phyloP scores from a whole-genome alignment of 1,140 invertebrate species.

The Procambarus clarkii region DNA sequence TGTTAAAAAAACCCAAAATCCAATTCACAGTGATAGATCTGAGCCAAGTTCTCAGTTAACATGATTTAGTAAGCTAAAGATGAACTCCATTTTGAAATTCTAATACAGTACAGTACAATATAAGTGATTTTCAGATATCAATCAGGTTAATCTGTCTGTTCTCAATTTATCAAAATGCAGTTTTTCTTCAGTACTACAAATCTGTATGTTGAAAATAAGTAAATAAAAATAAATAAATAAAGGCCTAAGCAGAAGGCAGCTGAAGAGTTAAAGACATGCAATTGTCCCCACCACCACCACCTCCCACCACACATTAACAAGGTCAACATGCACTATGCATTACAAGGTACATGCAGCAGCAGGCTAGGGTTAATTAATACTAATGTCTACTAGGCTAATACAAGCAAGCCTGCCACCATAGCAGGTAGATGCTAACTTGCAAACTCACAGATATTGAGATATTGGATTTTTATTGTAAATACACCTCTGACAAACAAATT shows the following conservation, averaged over 20 bases:
- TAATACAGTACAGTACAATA: background rate
- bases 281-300: conserved; percentile 43
- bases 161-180: conserved; percentile 7
- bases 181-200: conserved; percentile 29
- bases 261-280: conserved; percentile 39
- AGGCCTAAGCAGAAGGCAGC: conserved; percentile 47
- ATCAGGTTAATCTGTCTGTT: background rate
- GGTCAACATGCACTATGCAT: conserved; percentile 51
- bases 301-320: conserved; percentile 40
- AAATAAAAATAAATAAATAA: conserved; percentile 24
- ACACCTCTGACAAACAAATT: background rate
- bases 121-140: background rate
- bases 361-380: conserved; percentile 51
- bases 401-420: conserved; percentile 46
- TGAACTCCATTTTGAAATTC: conserved; percentile 25
- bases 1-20: conserved; percentile 27
- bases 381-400: conserved; percentile 21
- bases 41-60: conserved; percentile 28
- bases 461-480: conserved; percentile 1
- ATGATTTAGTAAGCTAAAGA: conserved; percentile 20
- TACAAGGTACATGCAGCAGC: conserved; percentile 45
- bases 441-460: background rate
- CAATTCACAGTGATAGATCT: conserved; percentile 34
- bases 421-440: conserved; percentile 22
- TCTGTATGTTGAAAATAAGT: background rate